Percentiles rank a stretch among this genome's conserved stretches.
Evolutionary conservation across 2,888 invertebrate genomes (phyloP).

Genomic region (Lasioglossum oenotherae): DNA sequence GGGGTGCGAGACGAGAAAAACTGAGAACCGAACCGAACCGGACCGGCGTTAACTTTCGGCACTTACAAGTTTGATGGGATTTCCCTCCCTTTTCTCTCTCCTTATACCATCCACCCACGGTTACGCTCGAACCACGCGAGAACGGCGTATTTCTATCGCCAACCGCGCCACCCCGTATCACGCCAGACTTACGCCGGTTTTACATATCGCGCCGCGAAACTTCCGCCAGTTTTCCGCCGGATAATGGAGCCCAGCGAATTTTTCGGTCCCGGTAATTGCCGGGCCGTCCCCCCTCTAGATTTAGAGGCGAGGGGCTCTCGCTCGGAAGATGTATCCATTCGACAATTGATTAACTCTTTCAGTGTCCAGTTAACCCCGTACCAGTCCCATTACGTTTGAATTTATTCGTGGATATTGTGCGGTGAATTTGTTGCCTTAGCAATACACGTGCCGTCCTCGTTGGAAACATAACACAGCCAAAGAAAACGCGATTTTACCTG

Average conservation of each 20-base stretch:
- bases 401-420: neutral
- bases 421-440: neutral
- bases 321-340: neutral
- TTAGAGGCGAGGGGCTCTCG: neutral
- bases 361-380: neutral
- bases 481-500: neutral
- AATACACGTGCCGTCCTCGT: neutral
- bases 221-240: slow-evolving; percentile 39
- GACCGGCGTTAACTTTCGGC: slow-evolving; percentile 72
- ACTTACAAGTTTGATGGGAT: slow-evolving; percentile 78
- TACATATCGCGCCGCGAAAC: slow-evolving; percentile 56
- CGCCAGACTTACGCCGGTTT: slow-evolving; percentile 35
- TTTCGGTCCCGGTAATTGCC: slow-evolving; percentile 18
- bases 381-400: neutral
- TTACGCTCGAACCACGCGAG: slow-evolving; percentile 25
- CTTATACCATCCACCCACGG: slow-evolving; percentile 19
- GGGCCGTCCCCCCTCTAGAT: neutral
- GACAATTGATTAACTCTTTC: slow-evolving; percentile 9
- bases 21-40: slow-evolving; percentile 56
- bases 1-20: slow-evolving; percentile 48
- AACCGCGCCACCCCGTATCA: slow-evolving; percentile 42
- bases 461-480: neutral
- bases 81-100: slow-evolving; percentile 55
- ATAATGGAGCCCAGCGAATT: slow-evolving; percentile 39
- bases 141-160: slow-evolving; percentile 57